These are phyloP conservation scores for Falco berigora DNA, from an alignment of 2,797 vertebrate species.

Conservation along the genomic window DNA sequence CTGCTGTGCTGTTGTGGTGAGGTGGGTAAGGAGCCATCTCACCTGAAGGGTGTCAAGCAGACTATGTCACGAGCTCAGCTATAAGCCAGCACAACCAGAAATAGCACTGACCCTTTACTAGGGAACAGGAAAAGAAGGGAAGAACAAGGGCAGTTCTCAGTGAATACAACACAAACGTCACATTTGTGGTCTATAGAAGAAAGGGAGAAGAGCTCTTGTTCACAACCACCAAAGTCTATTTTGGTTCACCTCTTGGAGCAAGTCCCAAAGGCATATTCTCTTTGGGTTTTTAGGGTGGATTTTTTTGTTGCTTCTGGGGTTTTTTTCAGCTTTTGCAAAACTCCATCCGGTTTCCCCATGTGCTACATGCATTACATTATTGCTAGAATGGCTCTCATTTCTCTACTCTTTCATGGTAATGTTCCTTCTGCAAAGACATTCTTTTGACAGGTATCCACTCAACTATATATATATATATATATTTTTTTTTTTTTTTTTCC, in stretches of 20 bases:
- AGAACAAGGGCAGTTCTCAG: neutral
- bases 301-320: neutral
- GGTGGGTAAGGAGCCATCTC: neutral
- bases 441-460: neutral
- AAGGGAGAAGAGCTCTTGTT: neutral
- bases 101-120: neutral
- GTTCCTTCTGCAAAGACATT: neutral
- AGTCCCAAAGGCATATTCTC: neutral
- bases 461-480: neutral
- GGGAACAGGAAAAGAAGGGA: neutral
- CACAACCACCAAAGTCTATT: neutral
- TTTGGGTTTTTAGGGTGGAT: neutral
- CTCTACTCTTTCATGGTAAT: neutral
- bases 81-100: neutral
- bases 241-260: neutral
- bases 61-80: neutral
- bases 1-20: neutral
- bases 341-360: neutral
- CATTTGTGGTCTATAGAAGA: fast-evolving
- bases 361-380: fast-evolving
- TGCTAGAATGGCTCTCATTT: fast-evolving
- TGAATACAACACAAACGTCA: neutral
- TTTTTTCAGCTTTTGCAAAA: neutral
- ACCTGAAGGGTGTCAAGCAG: neutral
- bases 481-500: too few relatives aligned